Evolutionary conservation across 2,888 invertebrate genomes (phyloP).

Genomic region (Drosophila setosimentum): DNA sequence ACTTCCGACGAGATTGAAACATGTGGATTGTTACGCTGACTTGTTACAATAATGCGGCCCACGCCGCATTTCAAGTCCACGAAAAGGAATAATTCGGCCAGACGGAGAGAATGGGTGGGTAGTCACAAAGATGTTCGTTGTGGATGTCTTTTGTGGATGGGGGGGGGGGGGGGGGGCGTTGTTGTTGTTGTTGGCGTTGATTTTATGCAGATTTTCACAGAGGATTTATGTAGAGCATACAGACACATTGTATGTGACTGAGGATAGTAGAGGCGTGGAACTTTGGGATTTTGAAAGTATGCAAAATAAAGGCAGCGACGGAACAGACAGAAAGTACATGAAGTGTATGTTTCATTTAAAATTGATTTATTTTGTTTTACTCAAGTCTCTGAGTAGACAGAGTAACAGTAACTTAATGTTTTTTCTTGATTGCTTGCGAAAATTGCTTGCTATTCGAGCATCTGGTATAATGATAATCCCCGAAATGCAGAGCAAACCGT

Average conservation of each 20-base stretch:
- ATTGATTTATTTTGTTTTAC: conserved; percentile 71
- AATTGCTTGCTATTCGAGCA: conserved; percentile 33
- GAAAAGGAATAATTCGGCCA: conserved; percentile 34
- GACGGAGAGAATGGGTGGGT: conserved; percentile 39
- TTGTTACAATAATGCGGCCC: conserved; percentile 40
- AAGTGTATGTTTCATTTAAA: conserved; percentile 78
- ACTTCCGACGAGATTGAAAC: conserved; percentile 58
- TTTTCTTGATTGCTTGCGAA: conserved; percentile 67
- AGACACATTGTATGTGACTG: conserved; percentile 63
- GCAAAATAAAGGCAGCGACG: conserved; percentile 46
- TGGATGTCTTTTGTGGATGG: conserved; percentile 49
- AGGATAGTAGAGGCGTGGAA: background rate
- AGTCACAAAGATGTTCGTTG: conserved; percentile 61
- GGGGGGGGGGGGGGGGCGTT: too few relatives aligned
- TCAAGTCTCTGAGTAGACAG: conserved; percentile 2
- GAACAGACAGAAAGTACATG: conserved; percentile 55
- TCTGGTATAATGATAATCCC: conserved; percentile 33
- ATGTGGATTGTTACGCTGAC: conserved; percentile 48
- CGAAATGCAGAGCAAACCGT: background rate
- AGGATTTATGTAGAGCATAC: conserved; percentile 77
- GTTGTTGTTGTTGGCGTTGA: conserved; percentile 82
- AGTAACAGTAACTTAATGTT: conserved; percentile 16
- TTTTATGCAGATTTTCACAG: conserved; percentile 79
- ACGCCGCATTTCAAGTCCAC: background rate
- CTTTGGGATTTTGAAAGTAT: background rate